phyloP scores from a whole-genome alignment of 2,888 invertebrate genomes.

The Brachylomia viminalis region DNA sequence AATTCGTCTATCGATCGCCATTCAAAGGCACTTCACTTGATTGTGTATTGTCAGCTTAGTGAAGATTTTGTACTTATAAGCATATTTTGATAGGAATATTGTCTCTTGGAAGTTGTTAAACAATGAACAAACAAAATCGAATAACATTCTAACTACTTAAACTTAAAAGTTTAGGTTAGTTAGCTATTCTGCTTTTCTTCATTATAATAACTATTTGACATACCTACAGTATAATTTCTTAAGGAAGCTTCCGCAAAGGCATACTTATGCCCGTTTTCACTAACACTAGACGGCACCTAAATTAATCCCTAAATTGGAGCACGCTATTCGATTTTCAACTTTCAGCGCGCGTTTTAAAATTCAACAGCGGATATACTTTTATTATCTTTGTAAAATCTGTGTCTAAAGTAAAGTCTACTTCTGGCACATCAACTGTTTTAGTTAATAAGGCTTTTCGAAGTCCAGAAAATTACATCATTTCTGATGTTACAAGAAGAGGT shows the following conservation, averaged over 20 bases:
- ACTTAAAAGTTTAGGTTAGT: not conserved
- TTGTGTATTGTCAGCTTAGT: constrained; percentile 78
- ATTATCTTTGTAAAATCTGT: not conserved
- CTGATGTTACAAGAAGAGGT: not conserved
- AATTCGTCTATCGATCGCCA: constrained; percentile 83
- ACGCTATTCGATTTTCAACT: too few species aligned
- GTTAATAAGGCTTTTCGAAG: not conserved
- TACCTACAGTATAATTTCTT: not conserved
- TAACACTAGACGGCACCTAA: not conserved
- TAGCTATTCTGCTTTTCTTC: not conserved
- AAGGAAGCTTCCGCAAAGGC: not conserved
- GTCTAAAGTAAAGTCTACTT: not conserved
- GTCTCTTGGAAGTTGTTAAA: not conserved
- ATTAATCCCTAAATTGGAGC: too few species aligned
- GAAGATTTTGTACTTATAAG: constrained; percentile 55
- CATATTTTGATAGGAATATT: constrained; percentile 17
- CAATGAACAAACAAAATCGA: too few species aligned
- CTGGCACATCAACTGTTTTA: not conserved
- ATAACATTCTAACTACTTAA: not conserved
- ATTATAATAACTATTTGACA: not conserved
- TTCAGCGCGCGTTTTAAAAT: too few species aligned
- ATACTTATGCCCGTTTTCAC: not conserved
- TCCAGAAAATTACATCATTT: not conserved
- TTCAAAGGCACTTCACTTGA: constrained; percentile 80
- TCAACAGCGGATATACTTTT: too few species aligned